A percentile compares a stretch with the other conserved stretches of the same genome.
phyloP scores from a whole-genome alignment of 2,888 invertebrate genomes.

The Ganaspis brasiliensis region DNA sequence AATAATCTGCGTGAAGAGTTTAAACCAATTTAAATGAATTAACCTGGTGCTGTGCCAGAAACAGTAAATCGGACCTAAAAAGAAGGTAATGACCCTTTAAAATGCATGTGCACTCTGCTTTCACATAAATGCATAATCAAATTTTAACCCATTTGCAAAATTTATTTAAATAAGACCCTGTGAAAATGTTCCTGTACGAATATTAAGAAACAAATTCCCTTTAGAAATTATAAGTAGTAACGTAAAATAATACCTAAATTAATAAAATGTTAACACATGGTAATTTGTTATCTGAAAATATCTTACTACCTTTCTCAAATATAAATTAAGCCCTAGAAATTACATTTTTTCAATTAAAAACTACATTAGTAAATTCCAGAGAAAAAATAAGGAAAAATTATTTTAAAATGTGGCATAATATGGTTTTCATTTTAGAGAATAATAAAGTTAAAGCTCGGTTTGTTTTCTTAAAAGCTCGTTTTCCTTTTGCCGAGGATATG shows the following conservation, averaged over 20 bases:
- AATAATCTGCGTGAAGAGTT: constrained; percentile 1
- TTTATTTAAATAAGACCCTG: constrained; percentile 33
- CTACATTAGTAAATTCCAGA: too few relatives aligned
- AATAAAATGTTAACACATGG: too few relatives aligned
- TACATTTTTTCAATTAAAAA: too few relatives aligned
- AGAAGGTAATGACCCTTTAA: constrained; percentile 38
- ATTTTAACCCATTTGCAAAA: constrained; percentile 22
- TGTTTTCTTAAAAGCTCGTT: not conserved
- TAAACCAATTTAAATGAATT: constrained; percentile 5
- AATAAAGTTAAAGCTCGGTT: not conserved
- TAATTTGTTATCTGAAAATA: too few relatives aligned
- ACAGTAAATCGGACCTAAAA: constrained; percentile 37
- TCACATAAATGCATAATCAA: constrained; percentile 38
- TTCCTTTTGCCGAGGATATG: not conserved
- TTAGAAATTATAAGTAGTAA: not conserved
- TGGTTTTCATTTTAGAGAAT: not conserved
- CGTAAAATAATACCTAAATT: too few relatives aligned
- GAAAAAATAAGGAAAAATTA: not conserved
- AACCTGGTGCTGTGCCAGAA: constrained; percentile 24
- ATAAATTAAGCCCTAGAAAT: too few relatives aligned
- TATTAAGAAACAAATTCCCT: not conserved
- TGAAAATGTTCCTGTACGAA: not conserved
- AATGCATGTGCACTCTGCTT: constrained; percentile 37
- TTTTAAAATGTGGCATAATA: not conserved
- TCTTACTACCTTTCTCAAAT: too few relatives aligned